phyloP scores from a whole-genome alignment of 1,140 invertebrate species.

The Ips typographus region DNA sequence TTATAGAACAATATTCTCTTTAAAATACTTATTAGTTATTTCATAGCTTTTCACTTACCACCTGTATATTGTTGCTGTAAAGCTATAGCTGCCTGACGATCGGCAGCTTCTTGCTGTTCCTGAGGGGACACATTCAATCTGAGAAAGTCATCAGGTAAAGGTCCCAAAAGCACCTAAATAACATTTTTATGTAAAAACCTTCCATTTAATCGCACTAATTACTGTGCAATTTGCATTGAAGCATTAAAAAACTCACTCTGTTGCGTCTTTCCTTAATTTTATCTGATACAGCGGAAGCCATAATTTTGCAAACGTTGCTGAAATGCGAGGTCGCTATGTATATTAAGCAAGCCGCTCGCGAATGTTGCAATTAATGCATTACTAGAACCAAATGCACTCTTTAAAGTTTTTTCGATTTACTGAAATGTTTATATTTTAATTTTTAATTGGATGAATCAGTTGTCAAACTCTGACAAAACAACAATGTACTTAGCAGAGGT shows the following conservation, averaged over 20 bases:
- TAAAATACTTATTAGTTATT: too few species aligned
- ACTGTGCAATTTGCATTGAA: not conserved
- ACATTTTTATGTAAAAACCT: constrained; percentile 16
- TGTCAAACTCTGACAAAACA: too few species aligned
- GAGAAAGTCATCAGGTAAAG: constrained; percentile 80
- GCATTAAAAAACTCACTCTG: constrained; percentile 40
- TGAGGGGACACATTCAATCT: constrained; percentile 60
- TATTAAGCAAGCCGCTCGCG: not conserved
- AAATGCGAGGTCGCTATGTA: too few species aligned
- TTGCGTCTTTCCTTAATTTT: constrained; percentile 47
- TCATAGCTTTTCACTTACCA: constrained; percentile 26
- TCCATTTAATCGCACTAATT: not conserved
- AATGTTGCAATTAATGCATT: too few species aligned
- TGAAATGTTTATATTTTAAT: too few species aligned
- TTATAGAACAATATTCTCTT: too few species aligned
- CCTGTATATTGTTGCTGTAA: constrained; percentile 74
- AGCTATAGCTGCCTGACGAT: constrained; percentile 77
- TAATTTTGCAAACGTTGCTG: constrained; percentile 6
- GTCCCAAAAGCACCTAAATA: constrained; percentile 71
- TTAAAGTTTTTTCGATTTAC: too few species aligned
- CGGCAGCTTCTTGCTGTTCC: constrained; percentile 70
- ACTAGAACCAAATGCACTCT: too few species aligned
- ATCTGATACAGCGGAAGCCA: constrained; percentile 49
- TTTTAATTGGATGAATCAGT: too few species aligned
- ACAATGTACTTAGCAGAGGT: too few species aligned